These are phyloP conservation scores for Encarsia formosa DNA, from an alignment of 2,888 invertebrate species.

Conservation along the genomic window DNA sequence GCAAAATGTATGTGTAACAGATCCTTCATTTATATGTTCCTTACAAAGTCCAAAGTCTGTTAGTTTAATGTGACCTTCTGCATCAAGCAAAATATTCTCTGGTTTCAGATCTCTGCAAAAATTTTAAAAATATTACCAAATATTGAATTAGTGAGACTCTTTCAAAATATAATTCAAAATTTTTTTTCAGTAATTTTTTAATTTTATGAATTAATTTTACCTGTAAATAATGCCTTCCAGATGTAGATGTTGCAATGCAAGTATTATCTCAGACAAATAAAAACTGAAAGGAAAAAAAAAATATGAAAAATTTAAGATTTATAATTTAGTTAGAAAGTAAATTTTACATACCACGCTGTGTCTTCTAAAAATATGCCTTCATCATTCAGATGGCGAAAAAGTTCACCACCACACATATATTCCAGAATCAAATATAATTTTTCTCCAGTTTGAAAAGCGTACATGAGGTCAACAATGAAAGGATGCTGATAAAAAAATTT, in stretches of 20 bases:
- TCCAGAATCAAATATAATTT: constrained; percentile 72
- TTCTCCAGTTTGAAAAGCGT: constrained; percentile 74
- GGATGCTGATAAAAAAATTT: constrained; percentile 66
- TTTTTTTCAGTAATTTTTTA: too few species aligned
- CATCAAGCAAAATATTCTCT: constrained; percentile 94
- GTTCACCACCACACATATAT: constrained; percentile 70
- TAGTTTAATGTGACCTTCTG: constrained; percentile 76
- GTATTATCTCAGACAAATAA: constrained; percentile 67
- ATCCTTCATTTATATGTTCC: constrained; percentile 65
- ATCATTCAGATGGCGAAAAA: constrained; percentile 71
- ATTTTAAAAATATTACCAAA: too few species aligned
- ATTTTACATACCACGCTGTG: constrained; percentile 57
- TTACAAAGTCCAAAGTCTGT: constrained; percentile 49
- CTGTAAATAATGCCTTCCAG: constrained; percentile 64
- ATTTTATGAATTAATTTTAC: constrained; percentile 44
- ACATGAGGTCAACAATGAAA: constrained; percentile 71
- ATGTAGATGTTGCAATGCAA: constrained; percentile 70
- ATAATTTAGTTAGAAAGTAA: not conserved
- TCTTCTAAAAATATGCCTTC: constrained; percentile 74
- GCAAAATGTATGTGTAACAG: constrained; percentile 96
- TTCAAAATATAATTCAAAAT: too few species aligned
- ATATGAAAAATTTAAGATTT: not conserved
- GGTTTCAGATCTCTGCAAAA: constrained; percentile 98
- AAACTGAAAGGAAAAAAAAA: constrained; percentile 48
- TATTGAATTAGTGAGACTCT: too few species aligned